A percentile compares a stretch with the other conserved stretches of the same genome.
These are phyloP conservation scores for Pseudolaguvia tuberculata DNA, from an alignment of 2,113 vertebrate species.

Conservation along the genomic window DNA sequence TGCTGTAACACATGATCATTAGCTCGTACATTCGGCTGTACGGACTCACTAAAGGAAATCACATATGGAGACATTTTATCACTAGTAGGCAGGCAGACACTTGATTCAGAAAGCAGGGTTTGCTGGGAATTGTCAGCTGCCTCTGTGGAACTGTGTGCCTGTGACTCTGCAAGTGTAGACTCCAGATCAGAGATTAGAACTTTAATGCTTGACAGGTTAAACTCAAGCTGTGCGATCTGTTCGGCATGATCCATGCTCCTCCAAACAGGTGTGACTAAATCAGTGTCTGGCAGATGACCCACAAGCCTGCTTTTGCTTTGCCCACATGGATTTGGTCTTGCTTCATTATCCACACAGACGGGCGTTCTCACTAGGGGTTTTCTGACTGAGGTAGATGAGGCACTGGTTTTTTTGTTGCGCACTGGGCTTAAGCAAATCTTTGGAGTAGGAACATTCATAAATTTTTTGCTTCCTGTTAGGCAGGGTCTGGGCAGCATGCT, in stretches of 20 bases:
- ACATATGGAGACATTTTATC: neutral
- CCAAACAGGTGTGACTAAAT: neutral
- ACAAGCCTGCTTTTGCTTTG: neutral
- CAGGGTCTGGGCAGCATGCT: neutral
- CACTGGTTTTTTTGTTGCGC: conserved; percentile 44
- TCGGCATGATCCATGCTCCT: conserved; percentile 46
- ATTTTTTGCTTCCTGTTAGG: conserved; percentile 42
- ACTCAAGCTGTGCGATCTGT: conserved; percentile 63
- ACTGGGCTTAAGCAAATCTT: conserved; percentile 63
- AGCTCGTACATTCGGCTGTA: neutral
- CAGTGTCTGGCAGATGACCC: neutral
- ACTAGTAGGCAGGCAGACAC: neutral
- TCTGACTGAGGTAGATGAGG: conserved; percentile 2
- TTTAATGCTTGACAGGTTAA: conserved; percentile 62
- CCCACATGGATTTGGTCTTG: neutral
- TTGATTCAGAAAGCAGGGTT: neutral
- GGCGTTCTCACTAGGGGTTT: conserved; percentile 26
- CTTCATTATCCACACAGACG: conserved; percentile 27
- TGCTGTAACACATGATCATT: neutral
- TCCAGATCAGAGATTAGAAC: conserved; percentile 63
- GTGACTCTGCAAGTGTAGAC: conserved; percentile 54
- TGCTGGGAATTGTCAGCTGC: neutral
- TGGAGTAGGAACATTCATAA: conserved; percentile 53
- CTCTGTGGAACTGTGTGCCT: conserved; percentile 16
- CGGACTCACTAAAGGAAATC: neutral